Percentiles rank a stretch among this genome's conserved stretches.
These are phyloP conservation scores for Margaritifera margaritifera DNA, from an alignment of 2,888 invertebrate species.

Conservation along the genomic window DNA sequence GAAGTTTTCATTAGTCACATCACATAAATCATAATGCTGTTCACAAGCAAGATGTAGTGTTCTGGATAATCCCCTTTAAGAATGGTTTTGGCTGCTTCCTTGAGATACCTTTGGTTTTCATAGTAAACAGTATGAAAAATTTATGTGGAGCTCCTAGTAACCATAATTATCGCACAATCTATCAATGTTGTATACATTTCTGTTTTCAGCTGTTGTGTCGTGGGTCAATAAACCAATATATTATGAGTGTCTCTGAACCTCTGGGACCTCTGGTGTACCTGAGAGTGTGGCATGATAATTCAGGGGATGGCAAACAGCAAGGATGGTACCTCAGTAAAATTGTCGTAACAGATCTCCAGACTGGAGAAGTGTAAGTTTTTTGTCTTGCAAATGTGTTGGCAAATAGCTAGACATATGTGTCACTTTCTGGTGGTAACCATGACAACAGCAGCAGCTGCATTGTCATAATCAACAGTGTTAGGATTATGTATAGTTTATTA, in stretches of 20 bases:
- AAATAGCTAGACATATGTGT: background rate
- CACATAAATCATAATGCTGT: too few species aligned
- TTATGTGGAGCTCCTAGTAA: background rate
- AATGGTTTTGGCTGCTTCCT: background rate
- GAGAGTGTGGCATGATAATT: conserved; percentile 65
- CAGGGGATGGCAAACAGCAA: conserved; percentile 51
- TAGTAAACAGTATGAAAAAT: background rate
- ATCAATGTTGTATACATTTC: background rate
- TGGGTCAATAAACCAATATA: conserved; percentile 65
- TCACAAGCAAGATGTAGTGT: too few species aligned
- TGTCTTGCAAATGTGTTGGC: background rate
- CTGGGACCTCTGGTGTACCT: conserved; percentile 65
- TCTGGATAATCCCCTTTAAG: too few species aligned
- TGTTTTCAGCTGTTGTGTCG: conserved; percentile 55
- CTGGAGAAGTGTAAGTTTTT: conserved; percentile 42
- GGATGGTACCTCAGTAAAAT: conserved; percentile 63
- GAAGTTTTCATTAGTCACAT: too few species aligned
- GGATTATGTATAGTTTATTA: too few species aligned
- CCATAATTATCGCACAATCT: too few species aligned
- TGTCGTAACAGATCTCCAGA: conserved; percentile 59
- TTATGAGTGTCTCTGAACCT: conserved; percentile 57
- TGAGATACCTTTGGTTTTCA: background rate
- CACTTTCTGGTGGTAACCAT: background rate
- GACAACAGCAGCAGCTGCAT: too few species aligned
- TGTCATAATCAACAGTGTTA: too few species aligned